phyloP scores from a whole-genome alignment of 2,797 vertebrate genomes.

The Etheostoma nigrum region DNA sequence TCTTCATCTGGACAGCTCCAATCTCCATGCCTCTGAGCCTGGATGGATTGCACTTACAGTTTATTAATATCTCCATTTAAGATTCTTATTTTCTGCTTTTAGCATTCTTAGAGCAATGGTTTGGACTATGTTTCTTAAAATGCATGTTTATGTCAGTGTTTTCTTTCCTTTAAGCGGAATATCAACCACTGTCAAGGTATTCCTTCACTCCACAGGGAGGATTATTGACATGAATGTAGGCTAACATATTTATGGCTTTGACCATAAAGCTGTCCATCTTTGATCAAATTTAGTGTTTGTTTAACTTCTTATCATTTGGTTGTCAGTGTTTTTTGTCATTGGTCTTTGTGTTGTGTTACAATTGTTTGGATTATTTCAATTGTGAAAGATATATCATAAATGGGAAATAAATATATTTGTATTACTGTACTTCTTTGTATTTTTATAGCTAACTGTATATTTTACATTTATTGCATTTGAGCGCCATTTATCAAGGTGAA shows the following conservation, averaged over 20 bases:
- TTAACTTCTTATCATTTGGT: slow-evolving; percentile 82
- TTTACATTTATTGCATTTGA: slow-evolving; percentile 83
- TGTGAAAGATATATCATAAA: slow-evolving; percentile 88
- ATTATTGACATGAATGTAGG: slow-evolving; percentile 84
- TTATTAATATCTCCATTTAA: slow-evolving; percentile 82
- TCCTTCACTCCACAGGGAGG: slow-evolving; percentile 69
- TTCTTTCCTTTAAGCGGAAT: slow-evolving; percentile 72
- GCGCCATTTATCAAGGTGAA: slow-evolving; percentile 80
- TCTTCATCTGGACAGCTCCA: slow-evolving; percentile 84
- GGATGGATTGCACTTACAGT: slow-evolving; percentile 86
- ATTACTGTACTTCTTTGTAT: slow-evolving; percentile 90
- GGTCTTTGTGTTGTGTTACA: slow-evolving; percentile 87
- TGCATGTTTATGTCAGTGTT: slow-evolving; percentile 88
- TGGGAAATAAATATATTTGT: slow-evolving; percentile 92
- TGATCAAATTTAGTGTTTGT: slow-evolving; percentile 82
- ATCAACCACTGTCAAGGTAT: slow-evolving; percentile 77
- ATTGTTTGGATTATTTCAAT: slow-evolving; percentile 84
- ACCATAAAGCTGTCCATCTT: slow-evolving; percentile 82
- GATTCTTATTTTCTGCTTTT: slow-evolving; percentile 85
- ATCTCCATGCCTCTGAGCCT: slow-evolving; percentile 74
- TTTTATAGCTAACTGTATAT: slow-evolving; percentile 89
- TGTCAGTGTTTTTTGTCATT: slow-evolving; percentile 86
- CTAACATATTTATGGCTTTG: slow-evolving; percentile 78
- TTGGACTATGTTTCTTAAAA: slow-evolving; percentile 82
- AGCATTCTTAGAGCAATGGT: slow-evolving; percentile 84